Conservation (phyloP, 2,113 vertebrate genomes). For the Phalacrocorax pelagicus region DNA sequence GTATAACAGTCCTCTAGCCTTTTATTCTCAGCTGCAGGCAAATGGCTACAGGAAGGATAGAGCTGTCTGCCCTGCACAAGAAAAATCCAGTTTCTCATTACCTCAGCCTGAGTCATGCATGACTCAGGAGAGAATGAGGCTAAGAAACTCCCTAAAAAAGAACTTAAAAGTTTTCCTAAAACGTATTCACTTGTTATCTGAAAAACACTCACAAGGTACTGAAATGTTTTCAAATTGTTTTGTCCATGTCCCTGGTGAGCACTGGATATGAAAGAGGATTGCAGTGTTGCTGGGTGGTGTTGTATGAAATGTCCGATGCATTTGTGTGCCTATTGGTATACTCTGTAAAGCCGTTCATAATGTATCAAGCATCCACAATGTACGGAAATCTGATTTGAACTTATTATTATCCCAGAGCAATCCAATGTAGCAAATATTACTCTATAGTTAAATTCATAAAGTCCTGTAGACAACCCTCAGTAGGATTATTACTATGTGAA, state of each 20-base stretch:
- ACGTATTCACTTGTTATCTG: background rate
- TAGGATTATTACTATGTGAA: background rate
- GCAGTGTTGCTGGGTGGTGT: background rate
- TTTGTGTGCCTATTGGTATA: background rate
- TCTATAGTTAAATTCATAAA: background rate
- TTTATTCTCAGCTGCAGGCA: background rate
- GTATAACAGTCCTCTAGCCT: background rate
- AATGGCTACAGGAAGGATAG: background rate
- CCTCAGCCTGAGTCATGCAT: background rate
- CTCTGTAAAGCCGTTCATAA: background rate
- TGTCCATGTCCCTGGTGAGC: background rate
- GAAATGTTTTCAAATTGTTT: background rate
- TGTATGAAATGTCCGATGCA: background rate
- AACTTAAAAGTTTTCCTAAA: background rate
- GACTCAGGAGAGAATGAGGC: background rate
- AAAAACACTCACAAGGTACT: background rate
- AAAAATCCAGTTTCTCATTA: background rate
- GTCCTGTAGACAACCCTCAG: background rate
- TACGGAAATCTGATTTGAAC: background rate
- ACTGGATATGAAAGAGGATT: background rate
- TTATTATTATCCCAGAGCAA: background rate
- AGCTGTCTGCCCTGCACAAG: background rate
- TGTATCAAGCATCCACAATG: background rate
- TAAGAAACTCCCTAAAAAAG: background rate
- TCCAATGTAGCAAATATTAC: background rate